Conservation (phyloP, 2,888 invertebrate species). For the Lasioglossum malachurum region DNA sequence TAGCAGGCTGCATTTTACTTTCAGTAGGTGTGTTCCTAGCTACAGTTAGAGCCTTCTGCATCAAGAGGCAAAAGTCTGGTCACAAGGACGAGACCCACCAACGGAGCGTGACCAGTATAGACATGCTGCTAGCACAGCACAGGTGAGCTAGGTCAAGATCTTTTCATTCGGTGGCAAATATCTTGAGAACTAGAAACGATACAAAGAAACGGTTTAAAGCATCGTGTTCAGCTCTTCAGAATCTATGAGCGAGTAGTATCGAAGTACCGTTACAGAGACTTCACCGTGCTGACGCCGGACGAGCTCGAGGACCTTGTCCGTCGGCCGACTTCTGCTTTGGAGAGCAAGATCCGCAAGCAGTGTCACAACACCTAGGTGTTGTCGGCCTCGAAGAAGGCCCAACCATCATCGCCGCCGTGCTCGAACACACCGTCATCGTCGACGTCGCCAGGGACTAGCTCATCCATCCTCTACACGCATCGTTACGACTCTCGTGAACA, state of each 20-base stretch:
- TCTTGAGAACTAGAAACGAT: neutral
- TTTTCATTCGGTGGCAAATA: neutral
- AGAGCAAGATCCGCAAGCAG: conserved; percentile 85
- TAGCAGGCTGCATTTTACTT: conserved; percentile 88
- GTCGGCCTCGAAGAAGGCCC: conserved; percentile 80
- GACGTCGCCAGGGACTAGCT: conserved; percentile 81
- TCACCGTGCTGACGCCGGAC: conserved; percentile 86
- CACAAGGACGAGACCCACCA: conserved; percentile 85
- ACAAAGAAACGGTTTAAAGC: neutral
- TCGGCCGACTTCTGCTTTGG: conserved; percentile 84
- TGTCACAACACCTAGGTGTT: conserved; percentile 82
- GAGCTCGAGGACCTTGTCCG: conserved; percentile 88
- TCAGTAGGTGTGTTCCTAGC: conserved; percentile 88
- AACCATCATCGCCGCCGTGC: conserved; percentile 78
- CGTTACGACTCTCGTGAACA: conserved; percentile 82
- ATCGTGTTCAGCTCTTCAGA: neutral
- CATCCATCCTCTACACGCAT: conserved; percentile 82
- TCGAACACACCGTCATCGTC: conserved; percentile 81
- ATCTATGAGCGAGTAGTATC: neutral
- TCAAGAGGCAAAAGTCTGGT: conserved; percentile 86
- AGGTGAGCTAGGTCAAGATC: conserved; percentile 73
- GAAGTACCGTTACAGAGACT: conserved; percentile 73
- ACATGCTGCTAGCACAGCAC: conserved; percentile 86
- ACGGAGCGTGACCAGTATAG: conserved; percentile 86
- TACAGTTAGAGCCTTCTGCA: conserved; percentile 89